Conservation (phyloP, 2,888 invertebrate species). For the Busseola fusca region DNA sequence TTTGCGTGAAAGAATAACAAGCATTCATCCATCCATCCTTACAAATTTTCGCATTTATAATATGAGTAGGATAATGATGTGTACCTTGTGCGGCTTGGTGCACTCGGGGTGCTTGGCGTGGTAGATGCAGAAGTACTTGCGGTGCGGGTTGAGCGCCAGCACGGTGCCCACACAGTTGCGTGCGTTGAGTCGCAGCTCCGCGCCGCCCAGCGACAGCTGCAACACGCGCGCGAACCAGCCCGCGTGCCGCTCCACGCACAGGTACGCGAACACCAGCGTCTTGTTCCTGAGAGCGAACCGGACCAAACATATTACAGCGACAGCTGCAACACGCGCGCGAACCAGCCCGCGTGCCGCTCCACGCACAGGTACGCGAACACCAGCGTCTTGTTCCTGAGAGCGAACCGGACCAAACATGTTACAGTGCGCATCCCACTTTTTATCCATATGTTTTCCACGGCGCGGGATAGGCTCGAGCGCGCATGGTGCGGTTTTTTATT, state of each 20-base stretch:
- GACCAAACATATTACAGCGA: constrained; percentile 78
- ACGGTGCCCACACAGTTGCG: constrained; percentile 99
- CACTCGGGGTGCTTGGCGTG: constrained; percentile 98
- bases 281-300: constrained; percentile 92
- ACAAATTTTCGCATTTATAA: too few relatives aligned
- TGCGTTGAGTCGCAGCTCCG: constrained; percentile 96
- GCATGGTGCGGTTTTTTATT: too few relatives aligned
- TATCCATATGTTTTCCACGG: background rate
- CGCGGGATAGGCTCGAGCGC: too few relatives aligned
- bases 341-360: constrained; percentile 98
- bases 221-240: constrained; percentile 98
- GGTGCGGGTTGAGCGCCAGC: constrained; percentile 97
- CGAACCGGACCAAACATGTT: too few relatives aligned
- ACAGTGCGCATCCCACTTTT: background rate
- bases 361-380: constrained; percentile 98
- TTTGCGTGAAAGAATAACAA: too few relatives aligned
- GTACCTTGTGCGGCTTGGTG: constrained; percentile 91
- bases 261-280: constrained; percentile 97
- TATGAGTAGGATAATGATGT: background rate
- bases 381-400: constrained; percentile 97
- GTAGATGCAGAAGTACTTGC: constrained; percentile 99
- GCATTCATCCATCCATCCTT: too few relatives aligned
- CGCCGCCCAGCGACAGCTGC: constrained; percentile 95
- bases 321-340: constrained; percentile 95
- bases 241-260: constrained; percentile 97